Evolutionary conservation across 2,888 invertebrate genomes (phyloP), one percentile per base, ranked within the genome.

Genomic region (Herminia tarsipennalis): DNA sequence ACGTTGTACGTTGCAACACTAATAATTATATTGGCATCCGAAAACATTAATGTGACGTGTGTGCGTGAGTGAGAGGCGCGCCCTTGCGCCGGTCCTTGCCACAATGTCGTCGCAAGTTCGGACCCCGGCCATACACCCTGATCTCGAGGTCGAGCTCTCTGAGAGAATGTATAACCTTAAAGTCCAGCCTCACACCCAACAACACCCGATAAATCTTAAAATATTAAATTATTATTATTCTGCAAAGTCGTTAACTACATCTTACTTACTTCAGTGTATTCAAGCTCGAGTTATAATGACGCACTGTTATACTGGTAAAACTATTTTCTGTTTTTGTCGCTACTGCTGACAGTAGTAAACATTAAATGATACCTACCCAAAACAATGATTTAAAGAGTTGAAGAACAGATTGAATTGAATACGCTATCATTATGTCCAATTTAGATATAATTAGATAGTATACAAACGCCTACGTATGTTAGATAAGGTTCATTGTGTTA

Each of bases 41-140:
- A 85, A 70, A 81, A 79, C 72, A 76, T 73, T 78, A 60, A 69
- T 73, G 73, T 74, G 78, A 66, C 61, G 67, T 66, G 66, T 49
- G 48, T 54, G 45, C 69, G 76, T 76, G 77, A 84, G 90, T 88
- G 89, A 90, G 87, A 88, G 90, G 90, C 56, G 73, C 84, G 89
- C 89, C 89, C 89, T 90, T 89, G 88, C 76, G 53, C 63, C 63
- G 65, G 71, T 79, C 78, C 76, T 81, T 83, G 83, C 77, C 75
- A 59, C 83, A 83, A 85, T 81, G 81, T 83, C 81, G 79, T 74
- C 73, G 78, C 60, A 65, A 78, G 77, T 78, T 80, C 78, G 81
- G 78, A 73, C 78, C 73, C 72, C 64, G 73, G 57, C 70, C 66
- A 54, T 64, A 56, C 80, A 79, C 83, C 81, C 80, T 72, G 71